Conservation (phyloP, 2,113 vertebrate species). For the Rousettus leschenaultii region DNA sequence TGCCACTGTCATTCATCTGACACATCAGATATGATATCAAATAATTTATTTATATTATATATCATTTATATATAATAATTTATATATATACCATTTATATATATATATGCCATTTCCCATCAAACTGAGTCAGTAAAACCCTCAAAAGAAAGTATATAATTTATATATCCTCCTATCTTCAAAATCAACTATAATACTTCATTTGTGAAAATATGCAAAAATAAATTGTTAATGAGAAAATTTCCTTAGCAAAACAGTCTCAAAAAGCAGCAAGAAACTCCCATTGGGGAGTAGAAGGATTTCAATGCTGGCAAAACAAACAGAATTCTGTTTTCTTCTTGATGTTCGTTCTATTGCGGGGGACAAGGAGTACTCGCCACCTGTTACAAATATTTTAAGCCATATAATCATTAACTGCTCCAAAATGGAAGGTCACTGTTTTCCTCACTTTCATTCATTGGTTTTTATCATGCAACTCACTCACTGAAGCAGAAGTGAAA, state of each 20-base stretch:
- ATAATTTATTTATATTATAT: background rate
- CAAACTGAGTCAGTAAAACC: background rate
- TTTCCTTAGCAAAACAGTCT: background rate
- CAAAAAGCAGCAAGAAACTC: background rate
- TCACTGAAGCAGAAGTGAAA: constrained; percentile 29
- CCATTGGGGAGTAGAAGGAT: background rate
- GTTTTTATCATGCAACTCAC: background rate
- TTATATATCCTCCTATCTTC: background rate
- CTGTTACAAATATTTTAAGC: background rate
- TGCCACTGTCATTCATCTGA: background rate
- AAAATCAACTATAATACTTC: background rate
- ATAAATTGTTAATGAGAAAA: background rate
- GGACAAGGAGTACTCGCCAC: background rate
- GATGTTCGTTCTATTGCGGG: background rate
- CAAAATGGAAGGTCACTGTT: background rate
- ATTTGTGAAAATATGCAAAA: background rate
- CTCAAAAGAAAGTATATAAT: background rate
- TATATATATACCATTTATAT: no score
- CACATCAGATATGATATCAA: background rate
- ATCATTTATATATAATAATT: no score
- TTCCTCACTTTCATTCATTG: background rate
- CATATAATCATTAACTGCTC: constrained; percentile 35
- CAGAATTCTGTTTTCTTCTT: constrained; percentile 4
- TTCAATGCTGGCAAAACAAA: background rate
- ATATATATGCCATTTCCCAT: background rate